Conservation (phyloP, 2,888 invertebrate genomes). For the Drosophila subsilvestris region DNA sequence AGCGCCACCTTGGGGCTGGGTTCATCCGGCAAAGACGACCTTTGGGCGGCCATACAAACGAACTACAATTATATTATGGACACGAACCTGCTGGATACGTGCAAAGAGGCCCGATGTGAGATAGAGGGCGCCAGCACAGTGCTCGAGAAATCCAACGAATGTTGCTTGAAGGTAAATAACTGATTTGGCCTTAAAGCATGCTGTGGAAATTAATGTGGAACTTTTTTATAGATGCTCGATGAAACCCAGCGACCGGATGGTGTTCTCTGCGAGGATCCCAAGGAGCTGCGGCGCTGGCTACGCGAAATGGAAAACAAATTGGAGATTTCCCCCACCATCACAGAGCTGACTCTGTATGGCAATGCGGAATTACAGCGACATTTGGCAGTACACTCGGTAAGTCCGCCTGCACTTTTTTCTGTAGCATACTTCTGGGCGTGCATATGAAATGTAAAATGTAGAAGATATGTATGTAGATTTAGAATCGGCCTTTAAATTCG, state of each 20-base stretch:
- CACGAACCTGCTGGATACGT: conserved; percentile 95
- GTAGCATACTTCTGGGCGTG: conserved; percentile 16
- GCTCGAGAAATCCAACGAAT: conserved; percentile 69
- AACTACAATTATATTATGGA: conserved; percentile 98
- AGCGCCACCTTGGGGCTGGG: conserved; percentile 82
- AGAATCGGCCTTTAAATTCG: not conserved
- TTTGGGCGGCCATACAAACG: conserved; percentile 95
- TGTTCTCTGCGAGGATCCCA: conserved; percentile 81
- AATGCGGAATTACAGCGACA: conserved; percentile 90
- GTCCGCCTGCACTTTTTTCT: conserved; percentile 75
- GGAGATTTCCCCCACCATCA: conserved; percentile 88
- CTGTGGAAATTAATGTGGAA: not conserved
- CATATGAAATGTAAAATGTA: not conserved
- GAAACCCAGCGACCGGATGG: conserved; percentile 79
- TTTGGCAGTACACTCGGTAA: conserved; percentile 93
- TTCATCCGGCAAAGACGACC: conserved; percentile 89
- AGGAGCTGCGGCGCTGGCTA: conserved; percentile 91
- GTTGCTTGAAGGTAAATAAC: conserved; percentile 81
- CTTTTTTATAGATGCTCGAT: conserved; percentile 74
- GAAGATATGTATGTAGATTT: not conserved
- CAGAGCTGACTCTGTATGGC: conserved; percentile 89
- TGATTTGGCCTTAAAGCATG: not conserved
- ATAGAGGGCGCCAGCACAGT: conserved; percentile 79
- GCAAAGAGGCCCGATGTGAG: conserved; percentile 87
- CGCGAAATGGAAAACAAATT: conserved; percentile 93